A percentile compares a stretch with the other conserved stretches of the same genome.
These are phyloP conservation scores for Germaria angustata DNA, from an alignment of 2,888 invertebrate species.

Conservation along the genomic window DNA sequence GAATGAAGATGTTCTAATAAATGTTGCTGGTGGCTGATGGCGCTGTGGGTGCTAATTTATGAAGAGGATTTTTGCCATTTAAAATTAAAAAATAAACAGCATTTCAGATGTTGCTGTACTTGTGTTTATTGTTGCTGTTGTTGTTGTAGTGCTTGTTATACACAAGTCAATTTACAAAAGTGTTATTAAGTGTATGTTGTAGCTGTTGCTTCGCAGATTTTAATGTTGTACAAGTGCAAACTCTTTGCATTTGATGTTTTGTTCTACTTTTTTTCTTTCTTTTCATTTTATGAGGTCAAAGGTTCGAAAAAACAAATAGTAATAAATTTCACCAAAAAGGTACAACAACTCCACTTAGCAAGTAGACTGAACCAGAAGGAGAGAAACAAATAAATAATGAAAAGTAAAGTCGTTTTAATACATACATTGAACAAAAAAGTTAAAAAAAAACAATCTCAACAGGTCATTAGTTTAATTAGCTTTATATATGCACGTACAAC, in stretches of 20 bases:
- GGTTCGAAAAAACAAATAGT: constrained; percentile 31
- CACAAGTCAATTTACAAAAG: constrained; percentile 38
- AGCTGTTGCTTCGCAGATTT: constrained; percentile 38
- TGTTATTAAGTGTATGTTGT: constrained; percentile 58
- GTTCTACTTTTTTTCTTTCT: neutral
- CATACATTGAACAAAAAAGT: constrained; percentile 17
- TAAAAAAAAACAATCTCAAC: constrained; percentile 64
- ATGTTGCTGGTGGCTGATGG: neutral
- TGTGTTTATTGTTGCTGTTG: constrained; percentile 38
- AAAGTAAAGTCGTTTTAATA: constrained; percentile 46
- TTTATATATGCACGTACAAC: constrained; percentile 48
- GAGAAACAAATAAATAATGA: constrained; percentile 5
- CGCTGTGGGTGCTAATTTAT: constrained; percentile 44
- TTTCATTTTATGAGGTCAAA: constrained; percentile 58
- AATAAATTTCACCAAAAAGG: constrained; percentile 37
- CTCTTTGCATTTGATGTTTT: constrained; percentile 7
- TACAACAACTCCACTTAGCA: constrained; percentile 18
- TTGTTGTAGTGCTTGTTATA: constrained; percentile 43
- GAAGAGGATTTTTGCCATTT: constrained; percentile 50
- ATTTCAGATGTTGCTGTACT: constrained; percentile 2
- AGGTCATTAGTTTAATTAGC: constrained; percentile 67
- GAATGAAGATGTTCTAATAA: neutral
- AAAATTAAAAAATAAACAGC: neutral
- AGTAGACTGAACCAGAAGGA: constrained; percentile 23
- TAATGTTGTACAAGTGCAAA: constrained; percentile 20